Evolutionary conservation across 2,888 invertebrate species (phyloP).

Genomic region (Argyresthia albistria): DNA sequence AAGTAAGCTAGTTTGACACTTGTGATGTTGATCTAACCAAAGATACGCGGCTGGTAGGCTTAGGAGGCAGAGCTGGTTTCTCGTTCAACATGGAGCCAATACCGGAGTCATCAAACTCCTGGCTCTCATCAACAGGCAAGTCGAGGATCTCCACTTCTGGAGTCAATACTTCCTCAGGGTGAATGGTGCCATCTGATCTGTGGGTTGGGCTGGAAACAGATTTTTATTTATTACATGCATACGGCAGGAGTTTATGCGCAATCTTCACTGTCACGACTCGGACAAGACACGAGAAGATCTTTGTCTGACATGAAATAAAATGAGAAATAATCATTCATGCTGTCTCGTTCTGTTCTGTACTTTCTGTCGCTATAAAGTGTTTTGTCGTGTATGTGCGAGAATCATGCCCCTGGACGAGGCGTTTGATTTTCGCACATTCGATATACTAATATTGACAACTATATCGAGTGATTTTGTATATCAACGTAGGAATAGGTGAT

Average conservation of each 20-base stretch:
- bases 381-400: too few species aligned
- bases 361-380: too few species aligned
- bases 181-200: background rate
- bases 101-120: slow-evolving; percentile 20
- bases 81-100: slow-evolving; percentile 17
- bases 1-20: background rate
- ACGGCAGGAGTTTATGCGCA: background rate
- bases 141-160: slow-evolving; percentile 5
- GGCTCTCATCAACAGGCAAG: background rate
- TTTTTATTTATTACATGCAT: background rate
- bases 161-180: background rate
- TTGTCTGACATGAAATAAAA: too few species aligned
- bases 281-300: too few species aligned
- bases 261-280: too few species aligned
- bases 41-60: slow-evolving; percentile 28
- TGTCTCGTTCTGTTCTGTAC: too few species aligned
- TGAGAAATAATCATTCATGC: too few species aligned
- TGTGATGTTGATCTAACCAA: background rate
- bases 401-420: too few species aligned
- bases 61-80: slow-evolving; percentile 44
- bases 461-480: too few species aligned
- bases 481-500: too few species aligned
- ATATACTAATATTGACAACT: too few species aligned
- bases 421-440: too few species aligned
- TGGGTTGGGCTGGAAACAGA: background rate